A percentile compares a stretch with the other conserved stretches of the same genome.
phyloP scores from a whole-genome alignment of 2,113 vertebrate species.

The Oreotrochilus melanogaster region DNA sequence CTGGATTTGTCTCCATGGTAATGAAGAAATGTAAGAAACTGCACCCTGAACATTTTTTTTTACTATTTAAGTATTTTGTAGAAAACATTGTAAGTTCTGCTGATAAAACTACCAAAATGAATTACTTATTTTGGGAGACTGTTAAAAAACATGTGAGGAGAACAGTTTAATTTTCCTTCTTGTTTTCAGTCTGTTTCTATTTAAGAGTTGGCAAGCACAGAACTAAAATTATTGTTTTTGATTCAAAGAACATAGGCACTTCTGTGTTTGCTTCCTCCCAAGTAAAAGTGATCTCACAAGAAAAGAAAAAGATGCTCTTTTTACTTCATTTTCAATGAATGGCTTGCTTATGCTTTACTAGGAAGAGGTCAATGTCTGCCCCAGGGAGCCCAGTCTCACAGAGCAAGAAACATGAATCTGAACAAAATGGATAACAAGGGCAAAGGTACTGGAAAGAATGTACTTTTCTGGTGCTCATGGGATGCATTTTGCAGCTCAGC shows the following conservation, averaged over 20 bases:
- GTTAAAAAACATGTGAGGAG: neutral
- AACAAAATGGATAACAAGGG: neutral
- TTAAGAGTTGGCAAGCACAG: neutral
- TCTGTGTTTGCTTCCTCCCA: neutral
- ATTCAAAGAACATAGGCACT: neutral
- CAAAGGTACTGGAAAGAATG: neutral
- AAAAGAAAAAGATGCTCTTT: neutral
- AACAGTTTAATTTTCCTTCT: neutral
- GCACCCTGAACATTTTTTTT: neutral
- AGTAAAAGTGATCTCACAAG: neutral
- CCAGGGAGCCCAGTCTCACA: neutral
- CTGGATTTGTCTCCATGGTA: neutral
- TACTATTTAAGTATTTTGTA: neutral
- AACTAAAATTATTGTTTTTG: neutral
- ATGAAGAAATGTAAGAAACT: neutral
- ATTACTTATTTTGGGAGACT: neutral
- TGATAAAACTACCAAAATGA: neutral
- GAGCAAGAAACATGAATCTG: neutral
- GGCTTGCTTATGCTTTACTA: neutral
- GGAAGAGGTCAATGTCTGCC: neutral
- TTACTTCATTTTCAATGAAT: neutral
- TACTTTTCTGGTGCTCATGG: neutral
- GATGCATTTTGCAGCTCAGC: neutral
- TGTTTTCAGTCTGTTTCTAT: constrained; percentile 20
- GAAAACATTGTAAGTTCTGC: neutral